Evolutionary conservation across 2,797 vertebrate species (phyloP).

Genomic region (Falco cherrug): DNA sequence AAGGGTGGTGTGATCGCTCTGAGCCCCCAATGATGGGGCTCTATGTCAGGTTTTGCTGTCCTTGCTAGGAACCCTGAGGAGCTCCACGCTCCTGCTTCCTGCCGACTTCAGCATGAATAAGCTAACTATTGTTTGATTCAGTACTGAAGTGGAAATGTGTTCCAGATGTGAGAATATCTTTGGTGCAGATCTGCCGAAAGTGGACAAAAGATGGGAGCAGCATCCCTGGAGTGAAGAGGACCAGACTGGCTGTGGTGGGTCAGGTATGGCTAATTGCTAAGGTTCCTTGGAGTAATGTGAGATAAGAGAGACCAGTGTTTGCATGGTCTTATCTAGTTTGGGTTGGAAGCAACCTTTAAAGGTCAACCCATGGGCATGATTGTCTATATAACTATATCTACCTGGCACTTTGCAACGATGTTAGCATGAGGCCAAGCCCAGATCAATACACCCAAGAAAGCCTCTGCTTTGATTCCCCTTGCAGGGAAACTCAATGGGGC

Average conservation of each 20-base stretch:
- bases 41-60: not conserved
- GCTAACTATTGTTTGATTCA: not conserved
- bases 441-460: not conserved
- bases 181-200: not conserved
- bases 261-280: not conserved
- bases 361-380: not conserved
- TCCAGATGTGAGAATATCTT: not conserved
- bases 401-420: not conserved
- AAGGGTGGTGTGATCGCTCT: not conserved
- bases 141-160: not conserved
- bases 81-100: not conserved
- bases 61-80: not conserved
- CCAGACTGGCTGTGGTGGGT: rapidly evolving
- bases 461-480: not conserved
- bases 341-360: not conserved
- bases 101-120: rapidly evolving
- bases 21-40: not conserved
- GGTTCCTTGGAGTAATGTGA: not conserved
- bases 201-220: not conserved
- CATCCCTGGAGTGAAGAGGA: not conserved
- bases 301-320: not conserved
- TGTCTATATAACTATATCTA: not conserved
- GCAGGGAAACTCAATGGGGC: not conserved
- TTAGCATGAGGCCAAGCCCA: not conserved
- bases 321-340: not conserved